Evolutionary conservation across 2,113 vertebrate species (phyloP).

Genomic region (Dicaeum eximium): DNA sequence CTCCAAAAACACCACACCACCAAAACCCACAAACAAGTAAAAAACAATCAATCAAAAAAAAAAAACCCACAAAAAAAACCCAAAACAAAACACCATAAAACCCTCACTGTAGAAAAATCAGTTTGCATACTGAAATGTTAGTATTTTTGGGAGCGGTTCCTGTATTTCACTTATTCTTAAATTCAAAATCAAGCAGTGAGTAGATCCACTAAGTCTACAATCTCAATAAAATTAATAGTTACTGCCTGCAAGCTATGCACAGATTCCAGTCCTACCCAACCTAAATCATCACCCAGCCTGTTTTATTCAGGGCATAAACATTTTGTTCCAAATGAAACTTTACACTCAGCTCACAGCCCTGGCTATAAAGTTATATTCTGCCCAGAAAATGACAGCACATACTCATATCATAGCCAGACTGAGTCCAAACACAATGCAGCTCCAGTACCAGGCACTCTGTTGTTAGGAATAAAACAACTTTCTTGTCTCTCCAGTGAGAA

Average conservation of each 20-base stretch:
- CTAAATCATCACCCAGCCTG: neutral
- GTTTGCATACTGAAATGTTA: neutral
- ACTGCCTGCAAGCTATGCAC: neutral
- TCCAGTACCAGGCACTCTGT: neutral
- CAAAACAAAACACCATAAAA: neutral
- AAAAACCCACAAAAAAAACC: rapidly evolving
- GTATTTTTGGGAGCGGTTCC: neutral
- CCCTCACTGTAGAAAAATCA: neutral
- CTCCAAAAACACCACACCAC: neutral
- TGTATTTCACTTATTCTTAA: neutral
- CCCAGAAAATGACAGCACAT: neutral
- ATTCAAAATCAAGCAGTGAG: neutral
- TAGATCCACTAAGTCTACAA: neutral
- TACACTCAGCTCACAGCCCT: neutral
- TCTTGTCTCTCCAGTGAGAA: neutral
- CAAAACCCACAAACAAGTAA: neutral
- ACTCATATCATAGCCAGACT: neutral
- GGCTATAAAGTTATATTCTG: neutral
- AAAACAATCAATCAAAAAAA: neutral
- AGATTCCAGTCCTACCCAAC: neutral
- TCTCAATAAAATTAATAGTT: neutral
- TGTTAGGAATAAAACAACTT: neutral
- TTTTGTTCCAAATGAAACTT: constrained; percentile 1
- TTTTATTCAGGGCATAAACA: constrained; percentile 3
- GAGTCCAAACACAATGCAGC: neutral